Percentiles rank a stretch among this genome's conserved stretches.
Conservation (phyloP, 2,797 vertebrate species). For the Hyperoplus lanceolatus region DNA sequence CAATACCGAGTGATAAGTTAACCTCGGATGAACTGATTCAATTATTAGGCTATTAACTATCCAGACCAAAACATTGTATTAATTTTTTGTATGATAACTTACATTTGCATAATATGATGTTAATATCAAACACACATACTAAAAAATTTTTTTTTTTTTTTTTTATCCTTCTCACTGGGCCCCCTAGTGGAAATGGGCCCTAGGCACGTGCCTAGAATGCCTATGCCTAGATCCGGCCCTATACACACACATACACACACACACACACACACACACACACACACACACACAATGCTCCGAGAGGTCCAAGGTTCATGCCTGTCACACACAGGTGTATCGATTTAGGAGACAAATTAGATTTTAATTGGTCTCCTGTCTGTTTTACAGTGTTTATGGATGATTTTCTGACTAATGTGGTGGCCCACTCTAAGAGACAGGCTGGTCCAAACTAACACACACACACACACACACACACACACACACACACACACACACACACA, state of each 20-base stretch:
- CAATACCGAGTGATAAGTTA: too few species aligned
- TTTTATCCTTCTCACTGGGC: too few species aligned
- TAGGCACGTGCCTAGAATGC: too few species aligned
- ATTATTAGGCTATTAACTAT: too few species aligned
- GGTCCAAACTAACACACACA: constrained; percentile 21
- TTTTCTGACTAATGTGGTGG: constrained; percentile 74
- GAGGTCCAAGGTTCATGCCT: constrained; percentile 52
- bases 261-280: constrained; percentile 48
- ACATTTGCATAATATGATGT: too few species aligned
- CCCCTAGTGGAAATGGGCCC: too few species aligned
- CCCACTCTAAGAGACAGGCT: constrained; percentile 44
- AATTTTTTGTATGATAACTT: too few species aligned
- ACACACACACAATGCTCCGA: constrained; percentile 42
- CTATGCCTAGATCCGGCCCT: too few species aligned
- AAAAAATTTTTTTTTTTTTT: too few species aligned
- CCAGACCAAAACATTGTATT: too few species aligned
- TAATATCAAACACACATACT: too few species aligned
- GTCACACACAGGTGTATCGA: constrained; percentile 87
- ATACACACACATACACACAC: constrained; percentile 70
- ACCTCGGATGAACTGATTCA: too few species aligned
- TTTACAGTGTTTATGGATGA: constrained; percentile 76
- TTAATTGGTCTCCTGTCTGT: constrained; percentile 86
- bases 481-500: not conserved
- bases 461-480: not conserved
- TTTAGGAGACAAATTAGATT: constrained; percentile 88